A percentile compares a stretch with the other conserved stretches of the same genome.
Evolutionary conservation across 1,140 invertebrate genomes (phyloP).

Genomic region (Camponotus vicinus): DNA sequence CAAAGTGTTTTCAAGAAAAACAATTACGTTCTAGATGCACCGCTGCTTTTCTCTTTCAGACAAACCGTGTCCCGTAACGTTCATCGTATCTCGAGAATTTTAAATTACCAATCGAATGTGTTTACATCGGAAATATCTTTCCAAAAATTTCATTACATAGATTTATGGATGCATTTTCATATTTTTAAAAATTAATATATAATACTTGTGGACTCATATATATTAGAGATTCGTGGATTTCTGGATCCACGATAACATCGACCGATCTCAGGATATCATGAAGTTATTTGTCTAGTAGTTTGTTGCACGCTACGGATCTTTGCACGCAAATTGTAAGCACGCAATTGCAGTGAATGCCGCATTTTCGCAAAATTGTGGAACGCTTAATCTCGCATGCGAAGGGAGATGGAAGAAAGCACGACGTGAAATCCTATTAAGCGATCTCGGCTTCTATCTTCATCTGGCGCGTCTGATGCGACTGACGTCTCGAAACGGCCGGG

Average conservation of each 20-base stretch:
- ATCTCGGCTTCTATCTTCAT: conserved; percentile 61
- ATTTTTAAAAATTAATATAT: not conserved
- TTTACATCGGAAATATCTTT: not conserved
- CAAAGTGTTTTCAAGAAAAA: conserved; percentile 55
- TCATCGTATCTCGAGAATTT: not conserved
- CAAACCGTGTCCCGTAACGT: not conserved
- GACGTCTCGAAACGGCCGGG: conserved; percentile 65
- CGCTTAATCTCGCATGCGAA: conserved; percentile 50
- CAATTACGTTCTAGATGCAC: conserved; percentile 33
- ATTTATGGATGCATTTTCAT: not conserved
- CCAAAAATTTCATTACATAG: not conserved
- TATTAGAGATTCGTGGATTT: not conserved
- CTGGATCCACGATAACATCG: not conserved
- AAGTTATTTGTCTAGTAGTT: not conserved
- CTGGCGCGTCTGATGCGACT: conserved; percentile 62
- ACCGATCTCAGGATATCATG: not conserved
- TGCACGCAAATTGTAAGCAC: not conserved
- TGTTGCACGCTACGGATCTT: conserved; percentile 2
- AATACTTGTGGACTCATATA: not conserved
- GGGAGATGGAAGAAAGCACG: conserved; percentile 22
- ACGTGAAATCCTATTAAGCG: conserved; percentile 71
- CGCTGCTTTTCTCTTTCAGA: not conserved
- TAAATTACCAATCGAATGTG: not conserved
- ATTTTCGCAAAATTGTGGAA: conserved; percentile 51
- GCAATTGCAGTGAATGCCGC: conserved; percentile 39